Base-by-base conservation (phyloP, 2,797 vertebrate genomes). In the Poecilia velifera region DNA sequence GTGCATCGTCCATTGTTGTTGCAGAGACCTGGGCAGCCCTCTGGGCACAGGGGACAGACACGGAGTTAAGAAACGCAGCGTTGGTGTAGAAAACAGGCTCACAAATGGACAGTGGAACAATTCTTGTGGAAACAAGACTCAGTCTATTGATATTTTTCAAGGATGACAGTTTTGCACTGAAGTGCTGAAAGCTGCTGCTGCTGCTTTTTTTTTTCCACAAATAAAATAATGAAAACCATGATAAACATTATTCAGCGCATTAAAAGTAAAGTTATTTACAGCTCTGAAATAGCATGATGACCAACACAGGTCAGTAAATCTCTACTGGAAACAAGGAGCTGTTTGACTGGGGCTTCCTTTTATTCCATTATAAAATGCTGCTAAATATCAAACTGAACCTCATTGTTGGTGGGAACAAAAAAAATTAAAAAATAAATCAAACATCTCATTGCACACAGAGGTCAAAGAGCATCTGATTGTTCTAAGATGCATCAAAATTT, bases 1-100 rank as follows among this genome's bases (percentile, higher is more conserved):
- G 98, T 98, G 84, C 98, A 99, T 76, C 98, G 96, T 73, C 98
- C 98, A 0, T 99, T 99, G 96, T 97, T 99, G 95, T 99, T 99
- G 92, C 98, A 99, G 80, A 99, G 96, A 47, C 98, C 98, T 0
- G 98, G 98, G 82, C 98, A 99, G 66, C 98, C 98, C 95, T 99
- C 98, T 99, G 88, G 64, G 68, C 74, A 90, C 47, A 88, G 72
- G 84, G 73, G 76, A 87, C 57, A 89, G 68, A 86, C 53, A 82
- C 5, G 77, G 7, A 49, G 79, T 90, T 78, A 79, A 34, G 78
- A 3, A 34, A 64, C 83, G 86, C 76, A 22, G 84, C 81, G 78
- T 46, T n/a, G 13, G 77, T 3, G 46, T 4, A 25, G 28, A 18
- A n/a, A 49, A 49, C 76, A n/a, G 31, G 41, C 12, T 28, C 57